Evolutionary conservation across 1,140 invertebrate species (phyloP).

Genomic region (Eufriesea mexicana): DNA sequence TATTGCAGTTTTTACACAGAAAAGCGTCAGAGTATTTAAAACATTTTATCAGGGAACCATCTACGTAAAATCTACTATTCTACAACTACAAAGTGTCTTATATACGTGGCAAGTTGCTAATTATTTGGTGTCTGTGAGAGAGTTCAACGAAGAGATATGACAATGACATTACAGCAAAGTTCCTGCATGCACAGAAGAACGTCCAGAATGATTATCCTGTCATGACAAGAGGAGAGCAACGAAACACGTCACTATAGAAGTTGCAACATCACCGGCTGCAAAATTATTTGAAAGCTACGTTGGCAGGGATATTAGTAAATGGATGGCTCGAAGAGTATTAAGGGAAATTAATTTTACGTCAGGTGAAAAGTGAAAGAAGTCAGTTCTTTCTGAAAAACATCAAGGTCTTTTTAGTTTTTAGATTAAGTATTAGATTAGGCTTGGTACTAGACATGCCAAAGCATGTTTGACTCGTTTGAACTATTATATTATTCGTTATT

Average conservation of each 20-base stretch:
- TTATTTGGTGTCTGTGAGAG: conserved; percentile 2
- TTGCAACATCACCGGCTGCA: conserved; percentile 2
- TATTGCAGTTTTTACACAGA: too few relatives aligned
- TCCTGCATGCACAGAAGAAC: conserved; percentile 5
- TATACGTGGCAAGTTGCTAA: conserved; percentile 15
- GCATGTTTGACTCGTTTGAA: too few relatives aligned
- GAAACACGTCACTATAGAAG: conserved; percentile 15
- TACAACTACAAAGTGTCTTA: conserved; percentile 3
- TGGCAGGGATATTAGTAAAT: conserved; percentile 17
- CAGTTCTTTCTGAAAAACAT: conserved; percentile 15
- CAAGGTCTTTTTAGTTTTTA: conserved; percentile 8
- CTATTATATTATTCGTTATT: too few relatives aligned
- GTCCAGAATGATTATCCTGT: conserved; percentile 30
- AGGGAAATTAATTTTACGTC: conserved; percentile 61
- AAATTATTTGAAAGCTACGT: conserved; percentile 28
- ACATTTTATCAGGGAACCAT: too few relatives aligned
- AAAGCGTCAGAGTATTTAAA: too few relatives aligned
- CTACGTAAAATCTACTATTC: background rate
- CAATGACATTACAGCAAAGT: background rate
- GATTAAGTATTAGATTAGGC: too few relatives aligned
- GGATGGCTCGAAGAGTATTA: conserved; percentile 17
- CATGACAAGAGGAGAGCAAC: conserved; percentile 23
- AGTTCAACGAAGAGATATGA: conserved; percentile 13
- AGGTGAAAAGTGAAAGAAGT: background rate
- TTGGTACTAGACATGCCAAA: too few relatives aligned